Conservation (phyloP, 2,113 vertebrate species). For the Leptocoma aspasia region DNA sequence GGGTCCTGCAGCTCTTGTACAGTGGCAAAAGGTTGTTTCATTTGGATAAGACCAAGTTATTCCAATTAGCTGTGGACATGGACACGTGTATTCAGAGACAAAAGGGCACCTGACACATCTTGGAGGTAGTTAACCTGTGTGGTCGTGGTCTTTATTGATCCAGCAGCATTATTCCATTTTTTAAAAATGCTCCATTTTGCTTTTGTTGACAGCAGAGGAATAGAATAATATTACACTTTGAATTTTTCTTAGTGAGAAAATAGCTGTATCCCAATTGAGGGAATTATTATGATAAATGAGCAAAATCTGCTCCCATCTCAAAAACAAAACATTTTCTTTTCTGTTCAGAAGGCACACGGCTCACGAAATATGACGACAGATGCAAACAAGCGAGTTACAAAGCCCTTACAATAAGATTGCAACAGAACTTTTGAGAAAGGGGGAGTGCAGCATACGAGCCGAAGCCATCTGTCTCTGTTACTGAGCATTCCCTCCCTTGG, state of each 20-base stretch:
- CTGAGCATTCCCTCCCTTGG: conserved; percentile 11
- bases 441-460: neutral
- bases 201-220: conserved; percentile 31
- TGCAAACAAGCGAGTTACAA: conserved; percentile 61
- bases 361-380: conserved; percentile 53
- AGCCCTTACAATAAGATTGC: conserved; percentile 27
- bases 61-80: neutral
- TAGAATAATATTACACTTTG: conserved; percentile 5
- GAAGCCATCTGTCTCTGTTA: conserved; percentile 58
- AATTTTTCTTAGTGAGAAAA: conserved; percentile 60
- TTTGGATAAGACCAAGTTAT: neutral
- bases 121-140: neutral
- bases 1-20: neutral
- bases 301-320: conserved; percentile 28
- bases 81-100: neutral
- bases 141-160: neutral
- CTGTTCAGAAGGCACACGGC: neutral
- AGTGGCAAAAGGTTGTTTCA: neutral
- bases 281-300: conserved; percentile 51
- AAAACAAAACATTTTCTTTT: neutral
- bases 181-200: neutral
- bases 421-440: conserved; percentile 36
- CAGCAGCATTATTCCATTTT: neutral
- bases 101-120: neutral
- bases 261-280: neutral